Base-by-base conservation (phyloP, 2,888 invertebrate species). In the Zaprionus bogoriensis region DNA sequence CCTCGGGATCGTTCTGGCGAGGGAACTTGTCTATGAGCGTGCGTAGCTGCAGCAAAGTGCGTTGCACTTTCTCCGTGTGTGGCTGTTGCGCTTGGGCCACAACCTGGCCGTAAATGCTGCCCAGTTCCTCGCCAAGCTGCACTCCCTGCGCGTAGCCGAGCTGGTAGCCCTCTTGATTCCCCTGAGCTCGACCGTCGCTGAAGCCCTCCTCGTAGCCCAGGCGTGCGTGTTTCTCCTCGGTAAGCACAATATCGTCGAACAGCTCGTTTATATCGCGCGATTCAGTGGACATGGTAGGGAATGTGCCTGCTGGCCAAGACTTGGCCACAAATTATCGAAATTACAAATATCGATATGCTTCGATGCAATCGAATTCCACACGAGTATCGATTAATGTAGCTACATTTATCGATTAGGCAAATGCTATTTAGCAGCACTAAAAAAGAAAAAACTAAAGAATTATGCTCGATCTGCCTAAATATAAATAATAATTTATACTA, bases 71-170 rank as follows among this genome's bases (percentile, higher is more conserved):
- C 1, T 93, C 92, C 0, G 92, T 89, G 59, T 92, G 91, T 12
- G 90, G 80, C 14, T 93, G 74, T 72, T 93, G 92, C 36, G 94
- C 84, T 72, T 93, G 92, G 20, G 92, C 91, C 54, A 93, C 91
- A 1, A 94, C 90, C 42, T 93, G 91, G 3, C 95, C 95, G 46
- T 93, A 91, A 83, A 95, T 96, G 87, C 93, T 94, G 5, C 96
- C 97, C 85, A 97, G 90, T 91, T 96, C 96, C 42, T 94, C 93
- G 2, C 96, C 96, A 14, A 96, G 87, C 87, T 95, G 93, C 50
- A 94, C 93, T 7, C 96, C 96, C 89, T 94, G 93, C 67, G 96
- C 95, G 88, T 95, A 96, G 1, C 97, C 97, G 47, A 94, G 88
- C 84, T 94, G 93, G 82, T 93, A 95, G n/a, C 89, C 93, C 87